These are phyloP conservation scores for Protodeltote pygarga DNA, from an alignment of 2,888 invertebrate genomes.

Conservation along the genomic window DNA sequence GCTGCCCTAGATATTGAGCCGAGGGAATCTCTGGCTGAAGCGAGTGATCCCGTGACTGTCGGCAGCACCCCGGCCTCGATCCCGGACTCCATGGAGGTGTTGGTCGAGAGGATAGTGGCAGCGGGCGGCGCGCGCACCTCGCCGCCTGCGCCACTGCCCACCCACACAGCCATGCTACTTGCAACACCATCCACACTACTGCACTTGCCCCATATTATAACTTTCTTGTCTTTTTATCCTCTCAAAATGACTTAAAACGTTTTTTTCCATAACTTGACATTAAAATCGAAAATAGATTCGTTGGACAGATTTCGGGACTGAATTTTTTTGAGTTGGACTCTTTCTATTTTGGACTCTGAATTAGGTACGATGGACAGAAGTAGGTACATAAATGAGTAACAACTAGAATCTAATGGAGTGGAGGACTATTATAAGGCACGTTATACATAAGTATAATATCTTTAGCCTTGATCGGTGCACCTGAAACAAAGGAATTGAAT, in stretches of 20 bases:
- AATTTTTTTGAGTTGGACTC: conserved; percentile 32
- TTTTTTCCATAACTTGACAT: conserved; percentile 9
- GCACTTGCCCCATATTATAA: conserved; percentile 38
- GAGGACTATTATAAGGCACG: conserved; percentile 76
- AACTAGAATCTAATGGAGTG: conserved; percentile 42
- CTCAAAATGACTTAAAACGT: conserved; percentile 4
- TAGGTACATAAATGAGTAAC: conserved; percentile 42
- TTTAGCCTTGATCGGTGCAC: conserved; percentile 57
- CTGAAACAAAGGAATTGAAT: conserved; percentile 66
- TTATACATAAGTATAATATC: conserved; percentile 50
- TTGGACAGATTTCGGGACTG: conserved; percentile 50
- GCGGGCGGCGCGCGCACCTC: conserved; percentile 71
- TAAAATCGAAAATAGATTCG: conserved; percentile 12
- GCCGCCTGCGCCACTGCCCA: conserved; percentile 78
- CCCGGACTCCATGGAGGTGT: conserved; percentile 88
- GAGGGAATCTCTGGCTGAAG: conserved; percentile 85
- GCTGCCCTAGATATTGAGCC: conserved; percentile 87
- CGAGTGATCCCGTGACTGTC: conserved; percentile 91
- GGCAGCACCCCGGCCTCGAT: conserved; percentile 90
- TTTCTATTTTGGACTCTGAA: conserved; percentile 29
- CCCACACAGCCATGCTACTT: conserved; percentile 81
- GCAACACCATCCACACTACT: conserved; percentile 80
- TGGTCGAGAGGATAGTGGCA: conserved; percentile 78
- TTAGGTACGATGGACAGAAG: conserved; percentile 48
- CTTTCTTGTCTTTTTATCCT: conserved; percentile 21